Conservation (phyloP, 2,797 vertebrate species). For the Malurus splendens region DNA sequence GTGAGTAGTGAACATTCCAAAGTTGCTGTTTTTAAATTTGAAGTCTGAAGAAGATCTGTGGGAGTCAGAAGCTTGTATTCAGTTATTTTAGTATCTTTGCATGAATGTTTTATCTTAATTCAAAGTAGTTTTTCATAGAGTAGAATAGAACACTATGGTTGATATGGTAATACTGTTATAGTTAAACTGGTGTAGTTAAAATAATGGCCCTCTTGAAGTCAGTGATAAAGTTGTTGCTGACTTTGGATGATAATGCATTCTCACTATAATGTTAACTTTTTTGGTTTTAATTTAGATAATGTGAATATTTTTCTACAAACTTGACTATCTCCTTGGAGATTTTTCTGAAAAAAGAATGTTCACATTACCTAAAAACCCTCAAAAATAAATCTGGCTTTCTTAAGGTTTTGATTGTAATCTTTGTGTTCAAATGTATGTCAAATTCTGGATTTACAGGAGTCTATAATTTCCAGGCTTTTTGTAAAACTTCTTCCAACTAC, state of each 20-base stretch:
- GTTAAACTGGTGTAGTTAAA: not conserved
- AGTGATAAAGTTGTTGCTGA: not conserved
- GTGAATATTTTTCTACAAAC: not conserved
- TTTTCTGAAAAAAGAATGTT: not conserved
- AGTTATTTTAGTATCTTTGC: not conserved
- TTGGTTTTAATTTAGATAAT: not conserved
- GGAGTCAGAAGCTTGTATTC: not conserved
- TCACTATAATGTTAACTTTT: not conserved
- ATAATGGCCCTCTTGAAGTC: not conserved
- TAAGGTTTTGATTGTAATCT: not conserved
- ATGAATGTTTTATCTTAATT: not conserved
- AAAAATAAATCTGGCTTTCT: not conserved
- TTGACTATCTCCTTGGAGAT: not conserved
- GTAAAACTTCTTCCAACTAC: not conserved
- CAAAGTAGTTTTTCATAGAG: not conserved
- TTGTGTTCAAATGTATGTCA: not conserved
- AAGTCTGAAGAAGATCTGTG: not conserved
- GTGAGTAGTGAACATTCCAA: not conserved
- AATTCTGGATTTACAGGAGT: not conserved
- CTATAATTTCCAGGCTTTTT: not conserved
- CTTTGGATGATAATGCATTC: not conserved
- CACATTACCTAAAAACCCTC: not conserved
- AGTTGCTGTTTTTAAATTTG: rapidly evolving
- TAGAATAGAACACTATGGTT: not conserved
- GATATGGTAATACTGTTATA: not conserved